These are phyloP conservation scores for Lissonota sp. DNA, from an alignment of 2,888 invertebrate genomes.

Conservation along the genomic window DNA sequence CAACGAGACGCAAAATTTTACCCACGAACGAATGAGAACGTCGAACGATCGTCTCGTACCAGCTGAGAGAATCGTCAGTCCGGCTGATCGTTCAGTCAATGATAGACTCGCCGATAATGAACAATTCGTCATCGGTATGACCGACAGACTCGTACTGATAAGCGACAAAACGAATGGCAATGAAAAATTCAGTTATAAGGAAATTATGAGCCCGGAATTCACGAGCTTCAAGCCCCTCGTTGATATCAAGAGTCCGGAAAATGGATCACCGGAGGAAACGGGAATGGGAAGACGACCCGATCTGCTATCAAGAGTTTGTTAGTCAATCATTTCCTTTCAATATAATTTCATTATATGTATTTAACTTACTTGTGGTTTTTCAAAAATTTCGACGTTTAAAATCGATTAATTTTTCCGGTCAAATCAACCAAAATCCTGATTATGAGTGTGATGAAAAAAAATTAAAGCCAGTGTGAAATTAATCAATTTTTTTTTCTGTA, in stretches of 20 bases:
- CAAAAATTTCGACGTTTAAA: neutral
- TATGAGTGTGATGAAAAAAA: too few relatives aligned
- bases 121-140: slow-evolving; percentile 65
- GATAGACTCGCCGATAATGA: slow-evolving; percentile 71
- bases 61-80: slow-evolving; percentile 68
- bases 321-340: slow-evolving; percentile 60
- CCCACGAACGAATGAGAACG: slow-evolving; percentile 69
- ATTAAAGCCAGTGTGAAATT: too few relatives aligned
- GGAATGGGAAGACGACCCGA: slow-evolving; percentile 79
- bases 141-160: slow-evolving; percentile 76
- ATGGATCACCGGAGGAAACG: slow-evolving; percentile 75
- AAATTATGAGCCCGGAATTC: slow-evolving; percentile 80
- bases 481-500: slow-evolving; percentile 12
- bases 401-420: neutral
- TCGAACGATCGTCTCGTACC: slow-evolving; percentile 73
- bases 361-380: neutral
- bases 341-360: too few relatives aligned
- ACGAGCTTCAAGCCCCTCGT: slow-evolving; percentile 81
- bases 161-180: slow-evolving; percentile 76
- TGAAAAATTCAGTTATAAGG: slow-evolving; percentile 80
- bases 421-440: too few relatives aligned
- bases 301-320: slow-evolving; percentile 82
- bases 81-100: slow-evolving; percentile 71
- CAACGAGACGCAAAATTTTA: slow-evolving; percentile 67
- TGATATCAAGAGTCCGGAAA: slow-evolving; percentile 74